Percentiles rank a stretch among this genome's conserved stretches.
Conservation (phyloP, 2,113 vertebrate genomes). For the Ochotona princeps region DNA sequence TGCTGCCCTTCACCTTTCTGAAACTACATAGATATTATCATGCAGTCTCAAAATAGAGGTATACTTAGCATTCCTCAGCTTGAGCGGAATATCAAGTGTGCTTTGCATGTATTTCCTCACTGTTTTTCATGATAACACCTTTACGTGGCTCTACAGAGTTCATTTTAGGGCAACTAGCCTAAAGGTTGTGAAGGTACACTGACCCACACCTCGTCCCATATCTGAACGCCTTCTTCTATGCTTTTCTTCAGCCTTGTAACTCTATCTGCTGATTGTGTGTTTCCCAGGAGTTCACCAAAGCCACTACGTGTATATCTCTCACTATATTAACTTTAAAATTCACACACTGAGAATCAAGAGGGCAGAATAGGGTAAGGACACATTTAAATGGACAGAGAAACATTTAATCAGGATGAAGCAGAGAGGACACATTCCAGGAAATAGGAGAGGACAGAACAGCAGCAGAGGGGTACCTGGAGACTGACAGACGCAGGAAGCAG, state of each 20-base stretch:
- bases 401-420: too few species aligned
- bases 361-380: too few species aligned
- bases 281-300: background rate
- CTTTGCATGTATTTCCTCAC: background rate
- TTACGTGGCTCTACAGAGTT: background rate
- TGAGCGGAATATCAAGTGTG: background rate
- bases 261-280: background rate
- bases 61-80: too few species aligned
- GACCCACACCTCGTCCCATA: too few species aligned
- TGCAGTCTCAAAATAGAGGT: too few species aligned
- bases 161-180: background rate
- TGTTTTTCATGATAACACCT: background rate
- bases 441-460: too few species aligned
- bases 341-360: too few species aligned
- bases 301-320: background rate
- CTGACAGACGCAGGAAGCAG: too few species aligned
- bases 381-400: too few species aligned
- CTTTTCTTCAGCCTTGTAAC: background rate
- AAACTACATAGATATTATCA: accelerated
- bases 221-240: too few species aligned
- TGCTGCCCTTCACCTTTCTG: background rate
- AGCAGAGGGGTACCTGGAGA: too few species aligned
- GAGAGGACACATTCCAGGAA: too few species aligned
- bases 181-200: background rate
- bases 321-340: background rate